Evolutionary conservation across 2,888 invertebrate genomes (phyloP), one percentile per base, ranked within the genome.

Genomic region (Chironomus tentans): DNA sequence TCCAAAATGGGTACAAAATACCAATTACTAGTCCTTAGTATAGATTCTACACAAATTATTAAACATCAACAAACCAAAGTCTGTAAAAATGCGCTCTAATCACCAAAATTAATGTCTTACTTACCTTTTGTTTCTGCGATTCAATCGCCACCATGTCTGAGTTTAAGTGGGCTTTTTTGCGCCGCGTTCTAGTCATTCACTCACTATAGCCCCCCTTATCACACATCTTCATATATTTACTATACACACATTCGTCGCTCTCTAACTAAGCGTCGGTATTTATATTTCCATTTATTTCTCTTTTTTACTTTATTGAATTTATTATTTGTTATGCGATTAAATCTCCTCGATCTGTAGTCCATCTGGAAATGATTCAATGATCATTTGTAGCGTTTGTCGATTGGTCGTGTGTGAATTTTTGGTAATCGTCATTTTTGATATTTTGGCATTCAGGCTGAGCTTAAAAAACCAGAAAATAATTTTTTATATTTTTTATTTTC

Each of bases 71-170:
- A 28, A 3, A 5, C 5, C 28, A 28, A 28, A 1, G 2, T 38
- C 38, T 10, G 10, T 10, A 1, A 38, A 38, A 38, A 38, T 38
- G 38, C 38, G 38, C 38, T 38, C 10, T 10, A 38, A 38, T 10
- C 38, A 38, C 38, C 7, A 38, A 38, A 38, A 7, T 38, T 10
- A 10, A 10, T 38, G 1, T 4, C 38, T 2, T 10, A 38, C 38
- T 38, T 38, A 38, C 38, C 38, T 38, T 38, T 38, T 38, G 38
- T 38, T 38, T 65, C 22, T 70, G 70, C 56, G 46, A 70, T 24
- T 13, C 18, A 21, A 38, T 70, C 70, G 72, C 72, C 72, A 62
- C 38, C n/a, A 72, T 72, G 72, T 72, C 72, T 72, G 71, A 18
- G 56, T 24, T 72, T 65, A 65, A 65, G 65, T 65, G 65, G 65